These are phyloP conservation scores for Trachurus trachurus DNA, from an alignment of 2,797 vertebrate species.

Conservation along the genomic window DNA sequence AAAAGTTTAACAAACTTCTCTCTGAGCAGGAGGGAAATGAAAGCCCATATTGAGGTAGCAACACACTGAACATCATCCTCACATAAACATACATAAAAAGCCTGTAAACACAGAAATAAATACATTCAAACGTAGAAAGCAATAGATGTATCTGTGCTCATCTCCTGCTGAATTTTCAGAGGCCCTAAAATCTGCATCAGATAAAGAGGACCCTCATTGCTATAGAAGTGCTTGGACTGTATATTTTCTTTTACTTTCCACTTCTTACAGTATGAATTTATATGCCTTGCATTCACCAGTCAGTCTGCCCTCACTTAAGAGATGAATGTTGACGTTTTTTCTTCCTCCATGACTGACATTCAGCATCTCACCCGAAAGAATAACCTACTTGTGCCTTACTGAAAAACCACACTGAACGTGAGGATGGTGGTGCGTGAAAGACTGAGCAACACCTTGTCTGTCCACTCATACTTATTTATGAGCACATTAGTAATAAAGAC, in stretches of 20 bases:
- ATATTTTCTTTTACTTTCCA: conserved; percentile 45
- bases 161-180: conserved; percentile 41
- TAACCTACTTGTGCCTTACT: conserved; percentile 95
- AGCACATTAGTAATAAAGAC: conserved; percentile 55
- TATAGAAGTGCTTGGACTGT: conserved; percentile 57
- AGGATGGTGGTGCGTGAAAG: conserved; percentile 71
- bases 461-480: conserved; percentile 48
- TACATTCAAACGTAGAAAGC: conserved; percentile 53
- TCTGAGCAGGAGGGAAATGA: conserved; percentile 38
- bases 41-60: conserved; percentile 45
- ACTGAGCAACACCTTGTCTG: conserved; percentile 34
- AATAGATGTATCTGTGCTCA: conserved; percentile 63
- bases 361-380: conserved; percentile 92
- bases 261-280: conserved; percentile 47
- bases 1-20: conserved; percentile 17
- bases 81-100: conserved; percentile 7
- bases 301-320: conserved; percentile 52
- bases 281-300: conserved; percentile 63
- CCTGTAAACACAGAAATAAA: conserved; percentile 14
- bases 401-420: conserved; percentile 80
- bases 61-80: conserved; percentile 18
- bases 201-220: conserved; percentile 70
- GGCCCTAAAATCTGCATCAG: conserved; percentile 81
- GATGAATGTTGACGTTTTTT: conserved; percentile 71
- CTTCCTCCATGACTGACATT: conserved; percentile 65